Evolutionary conservation across 2,888 invertebrate species (phyloP).

Genomic region (Agrochola litura): DNA sequence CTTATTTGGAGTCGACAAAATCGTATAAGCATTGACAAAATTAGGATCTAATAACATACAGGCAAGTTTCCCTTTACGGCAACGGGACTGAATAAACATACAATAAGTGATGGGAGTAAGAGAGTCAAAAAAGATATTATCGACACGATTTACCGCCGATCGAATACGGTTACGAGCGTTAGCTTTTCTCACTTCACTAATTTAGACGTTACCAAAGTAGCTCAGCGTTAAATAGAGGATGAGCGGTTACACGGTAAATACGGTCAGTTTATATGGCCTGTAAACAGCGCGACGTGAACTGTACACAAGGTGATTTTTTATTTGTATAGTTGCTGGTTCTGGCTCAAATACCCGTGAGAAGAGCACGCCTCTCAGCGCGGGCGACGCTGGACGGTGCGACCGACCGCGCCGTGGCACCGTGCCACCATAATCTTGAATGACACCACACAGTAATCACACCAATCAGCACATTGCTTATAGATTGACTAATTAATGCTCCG

Average conservation of each 20-base stretch:
- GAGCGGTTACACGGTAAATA: constrained; percentile 88
- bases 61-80: constrained; percentile 83
- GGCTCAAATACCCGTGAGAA: constrained; percentile 90
- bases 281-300: constrained; percentile 89
- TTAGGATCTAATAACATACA: constrained; percentile 81
- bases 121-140: constrained; percentile 86
- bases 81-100: constrained; percentile 81
- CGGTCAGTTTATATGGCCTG: constrained; percentile 87
- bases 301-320: constrained; percentile 89
- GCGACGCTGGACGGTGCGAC: constrained; percentile 41
- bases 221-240: constrained; percentile 87
- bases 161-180: constrained; percentile 86
- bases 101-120: constrained; percentile 83
- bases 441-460: constrained; percentile 74
- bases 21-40: constrained; percentile 80
- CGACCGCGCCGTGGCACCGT: constrained; percentile 61
- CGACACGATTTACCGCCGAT: constrained; percentile 87
- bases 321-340: constrained; percentile 86
- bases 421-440: constrained; percentile 85
- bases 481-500: constrained; percentile 76
- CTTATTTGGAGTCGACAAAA: constrained; percentile 78
- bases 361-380: constrained; percentile 75
- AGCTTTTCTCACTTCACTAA: constrained; percentile 90
- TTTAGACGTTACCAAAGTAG: constrained; percentile 90
- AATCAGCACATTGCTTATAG: constrained; percentile 79